Conservation (phyloP, 1,140 invertebrate species). For the Oreohelix idahoensis region DNA sequence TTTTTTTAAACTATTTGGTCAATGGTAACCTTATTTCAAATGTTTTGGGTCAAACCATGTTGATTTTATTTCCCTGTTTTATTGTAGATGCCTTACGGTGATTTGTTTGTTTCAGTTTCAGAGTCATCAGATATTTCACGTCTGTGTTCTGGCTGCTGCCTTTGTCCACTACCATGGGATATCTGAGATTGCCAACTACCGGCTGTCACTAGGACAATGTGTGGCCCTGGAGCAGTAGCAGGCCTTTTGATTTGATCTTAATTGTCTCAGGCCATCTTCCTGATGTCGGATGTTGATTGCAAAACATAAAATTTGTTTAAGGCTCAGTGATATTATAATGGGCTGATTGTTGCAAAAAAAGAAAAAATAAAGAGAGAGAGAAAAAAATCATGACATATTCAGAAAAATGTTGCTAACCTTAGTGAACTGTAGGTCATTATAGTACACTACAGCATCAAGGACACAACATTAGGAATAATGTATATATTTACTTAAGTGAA, state of each 20-base stretch:
- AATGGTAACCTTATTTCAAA: no score
- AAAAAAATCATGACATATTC: not conserved
- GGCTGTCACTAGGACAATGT: slow-evolving; percentile 92
- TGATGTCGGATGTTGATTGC: not conserved
- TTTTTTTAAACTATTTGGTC: no score
- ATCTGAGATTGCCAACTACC: slow-evolving; percentile 95
- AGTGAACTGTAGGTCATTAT: no score
- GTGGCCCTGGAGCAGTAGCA: slow-evolving; percentile 46
- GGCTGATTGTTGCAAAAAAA: not conserved
- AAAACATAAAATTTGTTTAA: no score
- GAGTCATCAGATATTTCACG: slow-evolving; percentile 98
- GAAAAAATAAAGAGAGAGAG: no score
- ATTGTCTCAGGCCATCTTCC: not conserved
- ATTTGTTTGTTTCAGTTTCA: slow-evolving; percentile 87
- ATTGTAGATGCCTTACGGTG: no score
- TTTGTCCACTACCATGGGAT: slow-evolving; percentile 99
- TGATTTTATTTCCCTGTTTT: no score
- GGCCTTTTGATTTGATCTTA: not conserved
- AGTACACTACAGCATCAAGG: no score
- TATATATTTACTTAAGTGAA: no score
- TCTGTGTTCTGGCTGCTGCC: slow-evolving; percentile 95
- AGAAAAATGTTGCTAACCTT: no score
- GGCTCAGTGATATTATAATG: not conserved
- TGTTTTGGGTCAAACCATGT: no score
- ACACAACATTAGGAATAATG: no score